Percentiles rank a stretch among this genome's conserved stretches.
These are phyloP conservation scores for Aphidius colemani DNA, from an alignment of 2,888 invertebrate genomes.

Conservation along the genomic window DNA sequence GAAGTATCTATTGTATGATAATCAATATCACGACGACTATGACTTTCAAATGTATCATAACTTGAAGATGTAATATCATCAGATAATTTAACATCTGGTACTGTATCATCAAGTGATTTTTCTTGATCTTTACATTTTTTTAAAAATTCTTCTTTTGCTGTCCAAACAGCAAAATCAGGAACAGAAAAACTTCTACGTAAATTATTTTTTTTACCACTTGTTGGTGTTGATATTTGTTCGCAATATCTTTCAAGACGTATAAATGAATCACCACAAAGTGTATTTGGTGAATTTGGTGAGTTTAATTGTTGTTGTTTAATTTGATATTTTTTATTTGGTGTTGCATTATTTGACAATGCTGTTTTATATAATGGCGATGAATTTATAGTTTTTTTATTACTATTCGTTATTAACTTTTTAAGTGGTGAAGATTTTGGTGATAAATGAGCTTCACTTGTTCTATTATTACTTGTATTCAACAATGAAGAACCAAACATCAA, in stretches of 20 bases:
- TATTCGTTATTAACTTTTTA: not conserved
- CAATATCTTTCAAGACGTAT: conserved; percentile 22
- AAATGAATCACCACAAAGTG: conserved; percentile 10
- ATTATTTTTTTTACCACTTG: not conserved
- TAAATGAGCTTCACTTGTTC: conserved; percentile 9
- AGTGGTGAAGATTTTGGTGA: conserved; percentile 8
- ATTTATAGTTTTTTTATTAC: not conserved
- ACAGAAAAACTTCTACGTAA: conserved; percentile 2
- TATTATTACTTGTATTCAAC: not conserved
- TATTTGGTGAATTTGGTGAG: not conserved
- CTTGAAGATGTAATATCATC: too few species aligned
- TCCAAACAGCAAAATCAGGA: not conserved
- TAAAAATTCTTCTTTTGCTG: not conserved
- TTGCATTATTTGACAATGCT: not conserved
- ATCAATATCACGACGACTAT: conserved; percentile 1
- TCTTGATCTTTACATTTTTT: not conserved
- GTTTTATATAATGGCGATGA: not conserved
- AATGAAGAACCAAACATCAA: conserved; percentile 1
- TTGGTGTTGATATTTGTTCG: conserved; percentile 2
- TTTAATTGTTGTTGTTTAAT: not conserved
- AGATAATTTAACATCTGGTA: not conserved
- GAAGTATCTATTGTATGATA: not conserved
- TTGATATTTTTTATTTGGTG: not conserved
- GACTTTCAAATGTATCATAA: conserved; percentile 30
- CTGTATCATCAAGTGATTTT: conserved; percentile 2